Base-by-base conservation (phyloP, 2,113 vertebrate species). In the Tupaia tana region DNA sequence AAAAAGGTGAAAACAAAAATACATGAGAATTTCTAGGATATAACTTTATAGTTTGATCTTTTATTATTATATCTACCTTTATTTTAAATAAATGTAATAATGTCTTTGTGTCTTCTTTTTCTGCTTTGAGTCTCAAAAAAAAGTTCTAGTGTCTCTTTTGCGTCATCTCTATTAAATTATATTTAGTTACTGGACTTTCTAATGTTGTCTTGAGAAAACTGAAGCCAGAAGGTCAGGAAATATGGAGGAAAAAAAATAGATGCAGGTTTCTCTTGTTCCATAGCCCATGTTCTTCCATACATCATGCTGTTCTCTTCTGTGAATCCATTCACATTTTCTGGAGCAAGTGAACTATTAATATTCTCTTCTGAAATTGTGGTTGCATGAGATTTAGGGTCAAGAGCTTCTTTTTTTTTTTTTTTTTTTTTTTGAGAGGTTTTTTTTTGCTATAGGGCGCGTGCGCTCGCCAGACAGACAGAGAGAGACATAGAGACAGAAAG, bases 1-100 rank as follows among this genome's bases (percentile, higher is more conserved):
- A 58, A 90, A 73, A 95, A 95, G 43, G 83, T 83, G 19, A 82
- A 90, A 91, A 91, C 73, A 64, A 96, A 96, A 96, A 95, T 73
- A 58, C 0, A 87, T n/a, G 81, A 6, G 73, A 69, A 87, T 63
- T 87, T 79, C 34, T 69, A 88, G 29, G 52, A 67, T 79, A 83
- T 71, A 31, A 80, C 64, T 77, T 84, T 24, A 91, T 0, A 58
- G 58, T 73, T 93, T 84, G 58, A 89, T 87, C 19, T 89, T 85
- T 56, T 83, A 78, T 67, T 59, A 15, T 73, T 90, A 27, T 43
- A 43, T 43, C 43, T 43, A 43, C 43, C 43, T 43, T 43, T 43
- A 43, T 93, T 90, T 91, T 56, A 88, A 86, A 61, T 90, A 87
- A 92, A 85, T 85, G 58, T n/a, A 58, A 15, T 66, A 61, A 80